phyloP scores from a whole-genome alignment of 1,140 invertebrate species.

The Heliconius himera region DNA sequence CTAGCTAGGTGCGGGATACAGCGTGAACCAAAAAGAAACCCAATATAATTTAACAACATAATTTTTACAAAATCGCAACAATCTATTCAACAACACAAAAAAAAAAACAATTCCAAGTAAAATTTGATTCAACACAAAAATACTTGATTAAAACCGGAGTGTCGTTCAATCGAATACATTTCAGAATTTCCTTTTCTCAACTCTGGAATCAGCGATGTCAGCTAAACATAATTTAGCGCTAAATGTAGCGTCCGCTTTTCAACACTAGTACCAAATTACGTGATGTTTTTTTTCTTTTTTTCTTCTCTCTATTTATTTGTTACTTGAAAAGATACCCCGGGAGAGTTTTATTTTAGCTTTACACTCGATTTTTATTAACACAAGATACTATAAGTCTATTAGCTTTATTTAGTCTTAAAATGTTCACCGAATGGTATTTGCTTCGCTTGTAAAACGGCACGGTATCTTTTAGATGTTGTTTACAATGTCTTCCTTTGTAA shows the following conservation, averaged over 20 bases:
- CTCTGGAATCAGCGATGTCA: slow-evolving; percentile 19
- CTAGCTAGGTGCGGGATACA: too few relatives aligned
- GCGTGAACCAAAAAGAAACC: too few relatives aligned
- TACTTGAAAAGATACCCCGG: slow-evolving; percentile 18
- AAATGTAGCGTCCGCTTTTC: slow-evolving; percentile 29
- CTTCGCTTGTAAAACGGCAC: neutral
- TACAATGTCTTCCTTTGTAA: too few relatives aligned
- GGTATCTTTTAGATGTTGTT: too few relatives aligned
- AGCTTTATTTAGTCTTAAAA: neutral
- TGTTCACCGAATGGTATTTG: neutral
- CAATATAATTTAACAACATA: too few relatives aligned
- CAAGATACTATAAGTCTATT: neutral
- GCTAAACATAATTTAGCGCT: slow-evolving; percentile 24
- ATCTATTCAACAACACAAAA: neutral
- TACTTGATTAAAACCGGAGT: slow-evolving; percentile 22
- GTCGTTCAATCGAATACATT: slow-evolving; percentile 28
- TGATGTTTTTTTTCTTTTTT: slow-evolving; percentile 25
- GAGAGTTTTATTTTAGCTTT: slow-evolving; percentile 16
- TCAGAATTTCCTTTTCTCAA: slow-evolving; percentile 19
- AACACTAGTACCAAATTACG: slow-evolving; percentile 33
- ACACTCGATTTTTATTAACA: neutral
- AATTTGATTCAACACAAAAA: neutral
- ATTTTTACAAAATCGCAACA: too few relatives aligned
- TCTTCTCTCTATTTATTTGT: slow-evolving; percentile 21
- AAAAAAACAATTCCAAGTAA: neutral